Base-by-base conservation (phyloP, 2,888 invertebrate species). In the Eupithecia abbreviata region DNA sequence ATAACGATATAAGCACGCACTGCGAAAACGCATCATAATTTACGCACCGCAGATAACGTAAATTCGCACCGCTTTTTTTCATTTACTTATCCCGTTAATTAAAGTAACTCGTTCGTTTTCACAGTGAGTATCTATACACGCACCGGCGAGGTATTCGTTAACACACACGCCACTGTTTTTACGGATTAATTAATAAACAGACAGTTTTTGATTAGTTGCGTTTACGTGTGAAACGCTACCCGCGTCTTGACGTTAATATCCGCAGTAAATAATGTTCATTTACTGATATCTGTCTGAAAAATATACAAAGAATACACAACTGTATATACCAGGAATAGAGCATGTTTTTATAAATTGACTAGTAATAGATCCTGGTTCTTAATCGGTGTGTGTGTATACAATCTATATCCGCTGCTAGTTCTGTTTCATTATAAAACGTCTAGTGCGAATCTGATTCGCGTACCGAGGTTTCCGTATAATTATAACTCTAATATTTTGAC, bases 221-320 rank as follows among this genome's bases (percentile, higher is more conserved):
- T 87, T 88, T 84, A 89, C 88, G 86, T 87, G 89, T 81, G 81
- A 79, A 86, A 86, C 86, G 88, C 84, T 84, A 84, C 78, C 79
- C 80, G 79, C 82, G 75, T 75, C 69, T 69, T 79, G 79, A 77
- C 72, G 72, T 82, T 82, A 80, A 83, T 83, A 85, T 84, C 80
- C 85, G 82, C 81, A 80, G 84, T 81, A 78, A 80, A 83, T 75
- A 84, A 73, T 74, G 72, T 70, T 82, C 74, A 66, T 66, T 66
- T 42, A 42, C 66, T 66, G 42, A 42, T 66, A 66, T 15, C 41
- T 66, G 42, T 13, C 42, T 42, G 42, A 7, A 66, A 42, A 66
- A 42, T 62, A 62, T 62, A 30, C 30, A 62, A 30, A 62, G 58
- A 62, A 62, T 30, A 55, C 3, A 18, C 0, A 62, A 12, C 62